Evolutionary conservation across 2,113 vertebrate species (phyloP).

Genomic region (Forbesichthys agassizii): DNA sequence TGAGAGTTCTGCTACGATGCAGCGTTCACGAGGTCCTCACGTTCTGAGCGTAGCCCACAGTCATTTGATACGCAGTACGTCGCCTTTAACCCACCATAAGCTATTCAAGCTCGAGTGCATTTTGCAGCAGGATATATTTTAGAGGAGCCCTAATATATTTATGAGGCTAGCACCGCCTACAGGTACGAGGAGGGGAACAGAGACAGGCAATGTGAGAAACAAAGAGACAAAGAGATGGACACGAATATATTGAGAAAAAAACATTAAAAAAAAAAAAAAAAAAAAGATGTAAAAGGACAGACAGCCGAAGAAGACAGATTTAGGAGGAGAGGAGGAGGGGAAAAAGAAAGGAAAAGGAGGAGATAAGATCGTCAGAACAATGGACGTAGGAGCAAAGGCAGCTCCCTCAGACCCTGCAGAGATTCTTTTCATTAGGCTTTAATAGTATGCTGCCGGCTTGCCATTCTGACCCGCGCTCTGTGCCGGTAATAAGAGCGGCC

Average conservation of each 20-base stretch:
- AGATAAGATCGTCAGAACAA: constrained; percentile 60
- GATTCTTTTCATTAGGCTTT: constrained; percentile 79
- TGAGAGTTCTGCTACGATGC: neutral
- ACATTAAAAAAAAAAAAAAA: constrained; percentile 7
- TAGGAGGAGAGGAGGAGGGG: constrained; percentile 23
- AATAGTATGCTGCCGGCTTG: constrained; percentile 76
- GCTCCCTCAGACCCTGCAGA: constrained; percentile 68
- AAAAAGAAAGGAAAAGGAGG: constrained; percentile 27
- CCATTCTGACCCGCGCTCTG: constrained; percentile 75
- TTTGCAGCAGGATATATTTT: no score
- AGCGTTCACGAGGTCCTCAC: neutral
- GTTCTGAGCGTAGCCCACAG: neutral
- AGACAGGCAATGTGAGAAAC: neutral
- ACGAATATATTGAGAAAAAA: constrained; percentile 9
- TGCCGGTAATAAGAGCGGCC: constrained; percentile 79
- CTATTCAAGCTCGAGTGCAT: no score
- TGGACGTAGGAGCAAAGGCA: constrained; percentile 59
- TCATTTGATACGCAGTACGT: neutral
- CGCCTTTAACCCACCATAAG: no score
- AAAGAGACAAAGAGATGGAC: constrained; percentile 15
- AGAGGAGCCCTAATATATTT: no score
- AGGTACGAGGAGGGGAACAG: neutral
- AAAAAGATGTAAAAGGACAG: neutral
- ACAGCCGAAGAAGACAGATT: constrained; percentile 30
- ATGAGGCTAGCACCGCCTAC: neutral